Conservation (phyloP, 2,113 vertebrate genomes). For the Felis chaus region DNA sequence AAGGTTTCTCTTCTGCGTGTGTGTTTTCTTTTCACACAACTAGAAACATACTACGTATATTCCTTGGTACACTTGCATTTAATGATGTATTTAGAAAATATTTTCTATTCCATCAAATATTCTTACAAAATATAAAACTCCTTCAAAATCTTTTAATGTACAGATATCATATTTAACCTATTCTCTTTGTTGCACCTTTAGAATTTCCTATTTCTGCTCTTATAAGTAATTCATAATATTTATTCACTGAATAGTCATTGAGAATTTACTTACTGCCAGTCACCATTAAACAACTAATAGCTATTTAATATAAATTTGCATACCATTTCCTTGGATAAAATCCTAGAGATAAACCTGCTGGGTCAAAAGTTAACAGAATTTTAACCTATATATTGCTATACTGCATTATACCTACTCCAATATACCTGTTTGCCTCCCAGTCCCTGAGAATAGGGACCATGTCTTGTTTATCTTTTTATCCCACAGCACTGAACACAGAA, state of each 20-base stretch:
- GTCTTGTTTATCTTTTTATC: constrained; percentile 41
- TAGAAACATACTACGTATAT: background rate
- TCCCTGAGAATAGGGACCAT: background rate
- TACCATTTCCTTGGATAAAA: constrained; percentile 52
- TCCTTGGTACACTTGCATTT: constrained; percentile 15
- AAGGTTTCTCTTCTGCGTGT: background rate
- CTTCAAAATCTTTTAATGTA: constrained; percentile 28
- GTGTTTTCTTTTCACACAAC: background rate
- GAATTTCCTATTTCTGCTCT: constrained; percentile 6
- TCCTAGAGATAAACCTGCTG: constrained; percentile 47
- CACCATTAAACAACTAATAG: constrained; percentile 26
- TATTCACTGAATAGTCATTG: constrained; percentile 44
- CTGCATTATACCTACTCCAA: background rate
- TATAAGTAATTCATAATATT: constrained; percentile 46
- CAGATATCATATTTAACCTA: background rate
- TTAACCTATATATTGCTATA: background rate
- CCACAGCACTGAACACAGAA: constrained; percentile 30
- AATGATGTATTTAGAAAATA: background rate
- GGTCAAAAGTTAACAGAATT: constrained; percentile 37
- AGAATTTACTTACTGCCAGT: constrained; percentile 50
- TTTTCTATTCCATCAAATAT: background rate
- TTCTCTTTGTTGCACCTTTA: constrained; percentile 16
- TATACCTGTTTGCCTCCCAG: background rate
- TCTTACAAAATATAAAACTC: background rate
- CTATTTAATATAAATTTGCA: constrained; percentile 36